Evolutionary conservation across 2,113 vertebrate species (phyloP).

Genomic region (Siniperca chuatsi): DNA sequence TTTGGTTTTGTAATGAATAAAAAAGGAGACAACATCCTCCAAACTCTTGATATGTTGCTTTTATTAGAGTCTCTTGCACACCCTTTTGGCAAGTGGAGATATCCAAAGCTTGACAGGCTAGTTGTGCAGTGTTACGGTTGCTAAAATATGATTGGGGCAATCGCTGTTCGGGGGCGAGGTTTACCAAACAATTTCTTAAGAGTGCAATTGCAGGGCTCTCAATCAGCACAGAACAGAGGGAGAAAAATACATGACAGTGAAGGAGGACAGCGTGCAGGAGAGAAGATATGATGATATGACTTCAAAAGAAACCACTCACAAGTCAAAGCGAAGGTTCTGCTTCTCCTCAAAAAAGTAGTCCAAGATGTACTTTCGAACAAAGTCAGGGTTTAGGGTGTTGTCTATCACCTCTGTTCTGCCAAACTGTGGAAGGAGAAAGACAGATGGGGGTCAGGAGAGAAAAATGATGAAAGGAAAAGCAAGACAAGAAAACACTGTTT

Average conservation of each 20-base stretch:
- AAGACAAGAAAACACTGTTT: slow-evolving; percentile 22
- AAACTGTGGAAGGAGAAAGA: slow-evolving; percentile 84
- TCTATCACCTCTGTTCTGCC: slow-evolving; percentile 95
- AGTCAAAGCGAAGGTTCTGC: slow-evolving; percentile 96
- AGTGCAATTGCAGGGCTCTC: background rate
- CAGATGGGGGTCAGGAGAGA: slow-evolving; percentile 29
- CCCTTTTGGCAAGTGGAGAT: background rate
- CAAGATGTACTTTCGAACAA: slow-evolving; percentile 94
- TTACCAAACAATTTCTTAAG: background rate
- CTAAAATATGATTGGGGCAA: background rate
- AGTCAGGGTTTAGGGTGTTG: slow-evolving; percentile 95
- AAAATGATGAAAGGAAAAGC: slow-evolving; percentile 25
- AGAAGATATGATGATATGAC: background rate
- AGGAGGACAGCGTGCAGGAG: background rate
- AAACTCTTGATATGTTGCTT: slow-evolving; percentile 3
- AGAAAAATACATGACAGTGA: background rate
- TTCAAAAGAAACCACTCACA: slow-evolving; percentile 86
- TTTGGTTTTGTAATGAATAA: background rate
- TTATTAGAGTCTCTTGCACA: background rate
- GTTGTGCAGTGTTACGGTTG: background rate
- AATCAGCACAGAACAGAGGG: background rate
- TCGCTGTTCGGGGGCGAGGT: background rate
- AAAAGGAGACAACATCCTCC: background rate
- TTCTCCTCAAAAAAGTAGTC: slow-evolving; percentile 98
- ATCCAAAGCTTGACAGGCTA: background rate